Percentiles rank a stretch among this genome's conserved stretches.
phyloP scores from a whole-genome alignment of 2,797 vertebrate species.

The Aplochiton taeniatus region DNA sequence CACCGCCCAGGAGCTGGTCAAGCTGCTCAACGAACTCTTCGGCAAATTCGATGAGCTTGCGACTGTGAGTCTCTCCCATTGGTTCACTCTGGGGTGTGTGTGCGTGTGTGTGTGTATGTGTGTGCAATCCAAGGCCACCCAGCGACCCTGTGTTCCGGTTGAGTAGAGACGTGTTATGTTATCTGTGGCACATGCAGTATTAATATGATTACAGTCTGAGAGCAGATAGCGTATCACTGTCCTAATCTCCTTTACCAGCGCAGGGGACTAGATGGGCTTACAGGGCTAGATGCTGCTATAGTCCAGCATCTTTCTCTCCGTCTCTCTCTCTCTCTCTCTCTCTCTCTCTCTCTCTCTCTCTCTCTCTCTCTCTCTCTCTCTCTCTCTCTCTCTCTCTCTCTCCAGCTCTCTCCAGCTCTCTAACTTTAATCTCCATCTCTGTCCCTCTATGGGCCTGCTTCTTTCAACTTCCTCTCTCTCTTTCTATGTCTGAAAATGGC shows the following conservation, averaged over 20 bases:
- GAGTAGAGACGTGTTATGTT: neutral
- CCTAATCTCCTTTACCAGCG: conserved; percentile 43
- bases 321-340: conserved; percentile 5
- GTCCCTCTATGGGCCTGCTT: neutral
- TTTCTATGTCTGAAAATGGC: too few species aligned
- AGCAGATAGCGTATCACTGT: conserved; percentile 53
- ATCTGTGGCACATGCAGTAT: conserved; percentile 31
- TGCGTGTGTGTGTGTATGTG: neutral
- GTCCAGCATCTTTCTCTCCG: too few species aligned
- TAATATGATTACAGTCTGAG: conserved; percentile 50
- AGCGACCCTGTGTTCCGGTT: neutral
- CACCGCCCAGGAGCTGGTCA: conserved; percentile 96
- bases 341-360: neutral
- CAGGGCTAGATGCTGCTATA: neutral
- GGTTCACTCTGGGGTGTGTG: neutral
- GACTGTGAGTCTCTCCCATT: conserved; percentile 80
- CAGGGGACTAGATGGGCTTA: conserved; percentile 41
- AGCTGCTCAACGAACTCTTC: conserved; percentile 96
- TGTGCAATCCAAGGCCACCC: too few species aligned
- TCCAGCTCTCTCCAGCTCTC: neutral
- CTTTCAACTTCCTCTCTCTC: neutral
- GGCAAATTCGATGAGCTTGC: conserved; percentile 96
- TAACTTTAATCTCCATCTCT: neutral
- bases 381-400: neutral
- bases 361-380: neutral